These are phyloP conservation scores for Oligia latruncula DNA, from an alignment of 2,888 invertebrate species.

Conservation along the genomic window DNA sequence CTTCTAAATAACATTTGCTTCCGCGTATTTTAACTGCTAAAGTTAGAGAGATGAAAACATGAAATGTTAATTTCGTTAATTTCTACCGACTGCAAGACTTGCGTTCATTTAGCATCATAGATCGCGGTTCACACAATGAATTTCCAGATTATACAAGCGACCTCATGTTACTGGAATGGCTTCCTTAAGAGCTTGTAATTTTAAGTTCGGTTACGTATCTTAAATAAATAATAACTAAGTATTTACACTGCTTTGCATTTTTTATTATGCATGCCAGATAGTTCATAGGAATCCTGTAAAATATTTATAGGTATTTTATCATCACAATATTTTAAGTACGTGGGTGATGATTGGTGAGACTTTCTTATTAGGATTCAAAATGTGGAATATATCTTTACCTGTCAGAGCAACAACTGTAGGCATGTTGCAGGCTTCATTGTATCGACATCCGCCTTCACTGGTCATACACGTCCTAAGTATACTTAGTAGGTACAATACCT, in stretches of 20 bases:
- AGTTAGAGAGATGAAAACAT: constrained; percentile 79
- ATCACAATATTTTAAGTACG: constrained; percentile 48
- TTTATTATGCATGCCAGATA: constrained; percentile 89
- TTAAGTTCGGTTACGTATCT: constrained; percentile 82
- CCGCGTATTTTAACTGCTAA: constrained; percentile 84
- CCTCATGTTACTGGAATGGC: constrained; percentile 88
- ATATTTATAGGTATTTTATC: constrained; percentile 69
- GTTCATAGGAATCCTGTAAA: constrained; percentile 85
- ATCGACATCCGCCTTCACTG: constrained; percentile 45
- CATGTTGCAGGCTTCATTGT: constrained; percentile 27
- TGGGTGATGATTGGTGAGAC: constrained; percentile 42
- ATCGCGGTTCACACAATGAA: constrained; percentile 83
- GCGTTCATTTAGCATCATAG: constrained; percentile 85
- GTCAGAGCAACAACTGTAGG: constrained; percentile 31
- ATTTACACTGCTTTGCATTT: constrained; percentile 89
- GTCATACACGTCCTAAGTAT: not conserved
- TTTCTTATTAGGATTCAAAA: constrained; percentile 35
- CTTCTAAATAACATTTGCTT: constrained; percentile 86
- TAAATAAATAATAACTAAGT: constrained; percentile 76
- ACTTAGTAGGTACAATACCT: too few species aligned
- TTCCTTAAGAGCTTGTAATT: constrained; percentile 86
- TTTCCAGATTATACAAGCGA: constrained; percentile 80
- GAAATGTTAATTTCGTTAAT: constrained; percentile 68
- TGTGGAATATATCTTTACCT: constrained; percentile 27
- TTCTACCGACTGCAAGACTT: constrained; percentile 79